Conservation (phyloP, 2,888 invertebrate species). For the Abrostola triplasia region DNA sequence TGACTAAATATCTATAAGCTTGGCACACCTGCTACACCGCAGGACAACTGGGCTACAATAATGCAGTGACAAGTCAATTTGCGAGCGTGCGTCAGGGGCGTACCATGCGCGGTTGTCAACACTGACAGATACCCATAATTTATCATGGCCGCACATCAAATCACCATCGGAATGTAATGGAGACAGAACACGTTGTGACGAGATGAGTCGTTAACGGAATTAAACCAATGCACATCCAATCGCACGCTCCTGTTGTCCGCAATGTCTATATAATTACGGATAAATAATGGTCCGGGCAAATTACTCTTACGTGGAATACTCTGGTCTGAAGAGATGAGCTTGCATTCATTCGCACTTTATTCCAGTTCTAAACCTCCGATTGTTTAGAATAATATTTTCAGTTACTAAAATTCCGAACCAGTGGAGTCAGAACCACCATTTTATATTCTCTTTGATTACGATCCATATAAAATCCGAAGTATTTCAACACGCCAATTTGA, state of each 20-base stretch:
- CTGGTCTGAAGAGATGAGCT: conserved; percentile 8
- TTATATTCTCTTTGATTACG: conserved; percentile 42
- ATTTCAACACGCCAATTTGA: conserved; percentile 42
- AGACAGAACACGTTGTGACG: conserved; percentile 47
- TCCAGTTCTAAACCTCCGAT: conserved; percentile 16
- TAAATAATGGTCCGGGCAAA: conserved; percentile 42
- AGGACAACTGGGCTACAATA: conserved; percentile 64
- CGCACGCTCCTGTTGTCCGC: conserved; percentile 36
- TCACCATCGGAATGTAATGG: conserved; percentile 66
- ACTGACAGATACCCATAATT: conserved; percentile 54
- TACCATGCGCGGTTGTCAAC: conserved; percentile 55
- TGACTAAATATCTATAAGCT: conserved; percentile 33
- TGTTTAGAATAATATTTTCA: conserved; percentile 24
- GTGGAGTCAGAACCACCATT: conserved; percentile 28
- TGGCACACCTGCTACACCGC: conserved; percentile 17
- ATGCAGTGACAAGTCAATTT: conserved; percentile 71
- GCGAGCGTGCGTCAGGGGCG: conserved; percentile 52
- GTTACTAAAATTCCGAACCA: conserved; percentile 26
- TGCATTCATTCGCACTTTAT: conserved; percentile 17
- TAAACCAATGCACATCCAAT: conserved; percentile 51
- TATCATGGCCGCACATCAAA: conserved; percentile 66
- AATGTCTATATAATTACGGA: conserved; percentile 52
- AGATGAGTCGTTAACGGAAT: conserved; percentile 52
- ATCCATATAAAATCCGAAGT: conserved; percentile 39
- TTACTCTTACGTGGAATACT: conserved; percentile 31